A percentile compares a stretch with the other conserved stretches of the same genome.
These are phyloP conservation scores for Blomia tropicalis DNA, from an alignment of 2,888 invertebrate species.

Conservation along the genomic window DNA sequence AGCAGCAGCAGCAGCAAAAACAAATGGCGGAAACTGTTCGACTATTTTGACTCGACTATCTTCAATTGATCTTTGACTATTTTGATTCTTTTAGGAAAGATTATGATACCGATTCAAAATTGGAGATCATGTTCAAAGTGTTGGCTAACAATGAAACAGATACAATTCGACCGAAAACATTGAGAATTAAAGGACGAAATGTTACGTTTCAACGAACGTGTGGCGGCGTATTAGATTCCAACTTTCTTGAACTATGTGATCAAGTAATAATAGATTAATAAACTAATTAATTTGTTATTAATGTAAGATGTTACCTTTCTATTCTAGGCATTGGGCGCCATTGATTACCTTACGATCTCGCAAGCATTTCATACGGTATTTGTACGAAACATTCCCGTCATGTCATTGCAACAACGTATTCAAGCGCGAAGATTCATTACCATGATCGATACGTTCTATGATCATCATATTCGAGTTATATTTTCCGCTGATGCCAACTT, in stretches of 20 bases:
- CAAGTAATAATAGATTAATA: conserved; percentile 44
- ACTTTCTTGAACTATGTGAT: conserved; percentile 76
- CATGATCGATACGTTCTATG: conserved; percentile 88
- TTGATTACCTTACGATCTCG: conserved; percentile 71
- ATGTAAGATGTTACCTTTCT: conserved; percentile 25
- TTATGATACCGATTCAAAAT: conserved; percentile 45
- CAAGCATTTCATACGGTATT: conserved; percentile 89
- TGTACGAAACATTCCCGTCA: conserved; percentile 67
- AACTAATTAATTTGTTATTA: not conserved
- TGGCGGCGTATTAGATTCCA: conserved; percentile 72
- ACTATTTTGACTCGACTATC: too few relatives aligned
- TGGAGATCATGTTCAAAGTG: conserved; percentile 70
- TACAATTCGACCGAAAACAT: conserved; percentile 58
- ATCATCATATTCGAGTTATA: conserved; percentile 63
- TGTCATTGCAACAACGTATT: conserved; percentile 61
- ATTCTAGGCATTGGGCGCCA: conserved; percentile 69
- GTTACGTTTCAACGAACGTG: conserved; percentile 70
- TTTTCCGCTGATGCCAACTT: conserved; percentile 64
- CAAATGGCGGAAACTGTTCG: not conserved
- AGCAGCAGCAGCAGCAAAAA: too few relatives aligned
- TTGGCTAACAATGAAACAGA: conserved; percentile 77
- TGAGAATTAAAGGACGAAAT: conserved; percentile 74
- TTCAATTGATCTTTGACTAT: not conserved
- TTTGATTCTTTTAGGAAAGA: conserved; percentile 47
- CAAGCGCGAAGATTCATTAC: conserved; percentile 87